Percentiles rank a stretch among this genome's conserved stretches.
Conservation (phyloP, 2,113 vertebrate genomes). For the Echinops telfairi region DNA sequence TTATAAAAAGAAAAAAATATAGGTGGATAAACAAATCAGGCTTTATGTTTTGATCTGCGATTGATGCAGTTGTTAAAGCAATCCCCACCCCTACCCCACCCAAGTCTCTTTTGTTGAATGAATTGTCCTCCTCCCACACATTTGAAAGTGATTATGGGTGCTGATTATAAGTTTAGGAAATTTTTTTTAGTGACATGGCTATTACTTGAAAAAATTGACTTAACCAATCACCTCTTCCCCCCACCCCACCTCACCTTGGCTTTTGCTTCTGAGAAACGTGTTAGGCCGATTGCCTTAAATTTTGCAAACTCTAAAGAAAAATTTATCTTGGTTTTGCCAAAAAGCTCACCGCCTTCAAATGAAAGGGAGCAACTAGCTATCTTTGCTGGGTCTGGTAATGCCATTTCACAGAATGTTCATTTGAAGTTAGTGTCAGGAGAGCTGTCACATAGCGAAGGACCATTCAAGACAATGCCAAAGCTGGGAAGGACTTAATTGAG, state of each 20-base stretch:
- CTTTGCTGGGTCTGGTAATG: not conserved
- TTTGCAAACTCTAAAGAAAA: conserved; percentile 32
- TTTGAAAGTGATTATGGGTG: conserved; percentile 60
- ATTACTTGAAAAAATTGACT: conserved; percentile 45
- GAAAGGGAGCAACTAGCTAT: not conserved
- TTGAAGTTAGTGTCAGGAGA: not conserved
- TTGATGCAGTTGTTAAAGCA: conserved; percentile 67
- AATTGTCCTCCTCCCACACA: conserved; percentile 53
- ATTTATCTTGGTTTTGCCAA: not conserved
- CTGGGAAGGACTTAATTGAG: not conserved
- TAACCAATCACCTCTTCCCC: not conserved
- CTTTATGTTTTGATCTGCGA: conserved; percentile 57
- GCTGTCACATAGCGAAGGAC: not conserved
- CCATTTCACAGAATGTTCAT: not conserved
- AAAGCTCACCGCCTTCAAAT: not conserved
- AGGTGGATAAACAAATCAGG: conserved; percentile 69
- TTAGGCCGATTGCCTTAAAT: not conserved
- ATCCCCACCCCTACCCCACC: not conserved
- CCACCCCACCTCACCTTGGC: not conserved
- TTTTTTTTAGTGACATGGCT: not conserved
- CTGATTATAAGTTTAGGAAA: conserved; percentile 52
- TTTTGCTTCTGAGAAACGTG: conserved; percentile 5
- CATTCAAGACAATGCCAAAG: not conserved
- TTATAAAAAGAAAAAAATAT: conserved; percentile 37
- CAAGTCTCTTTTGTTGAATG: conserved; percentile 54